Evolutionary conservation across 2,797 vertebrate genomes (phyloP).

Genomic region (Anas flavirostris): DNA sequence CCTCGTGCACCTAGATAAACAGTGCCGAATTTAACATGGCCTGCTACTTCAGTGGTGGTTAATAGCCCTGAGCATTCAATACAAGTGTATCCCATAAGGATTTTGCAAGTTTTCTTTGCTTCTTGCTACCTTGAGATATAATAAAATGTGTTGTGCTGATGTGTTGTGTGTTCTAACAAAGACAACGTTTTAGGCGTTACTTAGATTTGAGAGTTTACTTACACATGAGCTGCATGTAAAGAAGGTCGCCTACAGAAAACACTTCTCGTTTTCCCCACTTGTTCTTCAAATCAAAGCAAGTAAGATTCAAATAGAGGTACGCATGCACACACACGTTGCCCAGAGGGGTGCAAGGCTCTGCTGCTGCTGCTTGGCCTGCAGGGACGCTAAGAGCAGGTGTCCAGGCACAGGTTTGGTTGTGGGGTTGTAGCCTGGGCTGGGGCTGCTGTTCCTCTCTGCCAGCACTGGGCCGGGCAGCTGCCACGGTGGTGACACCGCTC

Average conservation of each 20-base stretch:
- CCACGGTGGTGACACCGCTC: not conserved
- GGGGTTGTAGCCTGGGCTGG: not conserved
- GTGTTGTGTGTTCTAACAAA: not conserved
- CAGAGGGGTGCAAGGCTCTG: not conserved
- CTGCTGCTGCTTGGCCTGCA: accelerated
- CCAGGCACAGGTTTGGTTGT: not conserved
- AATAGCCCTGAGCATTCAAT: conserved; percentile 43
- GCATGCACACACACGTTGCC: not conserved
- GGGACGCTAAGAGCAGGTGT: not conserved
- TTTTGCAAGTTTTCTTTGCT: not conserved
- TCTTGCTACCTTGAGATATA: not conserved
- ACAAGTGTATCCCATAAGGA: not conserved
- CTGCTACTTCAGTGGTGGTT: conserved; percentile 35
- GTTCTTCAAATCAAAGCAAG: not conserved
- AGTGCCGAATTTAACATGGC: conserved; percentile 53
- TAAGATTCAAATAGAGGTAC: not conserved
- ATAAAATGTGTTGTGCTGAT: not conserved
- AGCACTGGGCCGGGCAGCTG: not conserved
- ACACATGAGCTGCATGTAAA: not conserved
- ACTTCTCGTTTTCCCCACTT: not conserved
- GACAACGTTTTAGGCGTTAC: not conserved
- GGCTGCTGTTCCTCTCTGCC: not conserved
- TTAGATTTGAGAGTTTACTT: not conserved
- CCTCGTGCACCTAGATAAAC: conserved; percentile 62
- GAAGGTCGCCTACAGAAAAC: not conserved